A percentile compares a stretch with the other conserved stretches of the same genome.
Conservation (phyloP, 2,888 invertebrate genomes). For the Cheilosia impressa region DNA sequence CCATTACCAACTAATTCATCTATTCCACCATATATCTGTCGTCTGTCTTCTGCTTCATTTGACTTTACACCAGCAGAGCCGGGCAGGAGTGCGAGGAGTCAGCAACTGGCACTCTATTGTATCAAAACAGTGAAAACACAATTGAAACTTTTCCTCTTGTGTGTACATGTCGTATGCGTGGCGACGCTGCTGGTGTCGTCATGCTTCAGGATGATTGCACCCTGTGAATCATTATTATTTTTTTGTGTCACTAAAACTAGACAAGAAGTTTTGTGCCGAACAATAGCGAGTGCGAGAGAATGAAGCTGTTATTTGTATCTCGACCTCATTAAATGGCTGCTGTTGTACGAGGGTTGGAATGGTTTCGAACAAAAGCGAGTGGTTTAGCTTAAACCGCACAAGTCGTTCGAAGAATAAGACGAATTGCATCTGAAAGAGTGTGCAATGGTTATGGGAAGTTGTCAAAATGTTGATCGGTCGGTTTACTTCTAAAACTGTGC, state of each 20-base stretch:
- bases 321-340: slow-evolving; percentile 27
- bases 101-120: slow-evolving; percentile 20
- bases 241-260: slow-evolving; percentile 42
- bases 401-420: not conserved
- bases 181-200: slow-evolving; percentile 22
- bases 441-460: slow-evolving; percentile 13
- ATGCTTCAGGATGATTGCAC: slow-evolving; percentile 61
- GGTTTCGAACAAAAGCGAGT: not conserved
- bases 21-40: slow-evolving; percentile 55
- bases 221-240: slow-evolving; percentile 60
- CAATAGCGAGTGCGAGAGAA: slow-evolving; percentile 15
- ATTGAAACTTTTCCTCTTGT: slow-evolving; percentile 69
- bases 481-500: not conserved
- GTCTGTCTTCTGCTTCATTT: slow-evolving; percentile 71
- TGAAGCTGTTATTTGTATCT: slow-evolving; percentile 41
- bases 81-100: too few species aligned
- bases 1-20: slow-evolving; percentile 68
- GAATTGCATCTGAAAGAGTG: slow-evolving; percentile 15
- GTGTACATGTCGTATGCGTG: not conserved
- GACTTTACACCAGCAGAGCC: slow-evolving; percentile 44
- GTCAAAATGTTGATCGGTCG: not conserved
- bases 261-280: slow-evolving; percentile 16
- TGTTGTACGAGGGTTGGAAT: not conserved
- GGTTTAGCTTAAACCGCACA: not conserved
- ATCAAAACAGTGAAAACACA: slow-evolving; percentile 61